phyloP scores from a whole-genome alignment of 2,797 vertebrate genomes.

The Mus spretus region DNA sequence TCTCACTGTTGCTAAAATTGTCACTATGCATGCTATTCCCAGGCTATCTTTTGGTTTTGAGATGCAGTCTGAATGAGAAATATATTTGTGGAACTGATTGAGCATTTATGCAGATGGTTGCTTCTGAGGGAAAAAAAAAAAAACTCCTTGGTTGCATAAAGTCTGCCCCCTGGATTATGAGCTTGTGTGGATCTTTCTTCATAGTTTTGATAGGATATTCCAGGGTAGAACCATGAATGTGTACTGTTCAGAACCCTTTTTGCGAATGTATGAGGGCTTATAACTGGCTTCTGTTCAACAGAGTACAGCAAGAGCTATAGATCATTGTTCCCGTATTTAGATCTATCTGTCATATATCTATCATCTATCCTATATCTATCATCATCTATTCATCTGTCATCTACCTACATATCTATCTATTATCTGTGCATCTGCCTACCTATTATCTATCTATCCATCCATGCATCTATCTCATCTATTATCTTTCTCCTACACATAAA shows the following conservation, averaged over 20 bases:
- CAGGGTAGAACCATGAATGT: not conserved
- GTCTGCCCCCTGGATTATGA: not conserved
- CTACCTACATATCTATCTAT: not conserved
- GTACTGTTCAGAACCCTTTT: not conserved
- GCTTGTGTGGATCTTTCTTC: not conserved
- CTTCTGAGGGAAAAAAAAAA: not conserved
- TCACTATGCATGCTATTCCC: not conserved
- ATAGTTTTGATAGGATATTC: not conserved
- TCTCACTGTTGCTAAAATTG: not conserved
- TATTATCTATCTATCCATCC: not conserved
- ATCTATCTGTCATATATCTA: not conserved
- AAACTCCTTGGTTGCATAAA: not conserved
- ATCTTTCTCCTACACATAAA: not conserved
- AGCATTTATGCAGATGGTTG: conserved; percentile 30
- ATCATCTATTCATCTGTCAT: not conserved
- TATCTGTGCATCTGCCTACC: not conserved
- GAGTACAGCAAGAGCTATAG: not conserved
- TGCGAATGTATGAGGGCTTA: not conserved
- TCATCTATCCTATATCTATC: not conserved
- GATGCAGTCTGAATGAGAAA: conserved; percentile 21
- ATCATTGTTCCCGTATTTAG: not conserved
- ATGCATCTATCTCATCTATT: not conserved
- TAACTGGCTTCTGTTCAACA: conserved; percentile 8
- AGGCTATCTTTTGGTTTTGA: conserved; percentile 24
- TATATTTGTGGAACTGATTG: not conserved